These are phyloP conservation scores for Cantharis rustica DNA, from an alignment of 2,888 invertebrate species.

Conservation along the genomic window DNA sequence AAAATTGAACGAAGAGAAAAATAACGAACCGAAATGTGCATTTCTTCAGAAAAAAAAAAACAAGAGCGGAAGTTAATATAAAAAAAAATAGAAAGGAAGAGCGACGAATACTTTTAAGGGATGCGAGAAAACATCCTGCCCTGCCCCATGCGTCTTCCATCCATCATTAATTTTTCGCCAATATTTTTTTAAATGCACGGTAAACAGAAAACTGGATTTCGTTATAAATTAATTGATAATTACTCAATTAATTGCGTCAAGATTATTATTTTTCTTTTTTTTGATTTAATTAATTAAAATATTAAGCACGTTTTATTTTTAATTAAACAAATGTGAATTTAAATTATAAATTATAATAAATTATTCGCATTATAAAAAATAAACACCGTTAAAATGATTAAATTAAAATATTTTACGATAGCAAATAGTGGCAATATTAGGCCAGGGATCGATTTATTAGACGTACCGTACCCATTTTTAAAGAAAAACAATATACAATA, in stretches of 20 bases:
- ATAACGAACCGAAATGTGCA: background rate
- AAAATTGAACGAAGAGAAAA: background rate
- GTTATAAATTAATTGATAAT: background rate
- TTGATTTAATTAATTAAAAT: background rate
- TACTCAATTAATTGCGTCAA: background rate
- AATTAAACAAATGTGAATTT: background rate
- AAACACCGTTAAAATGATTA: background rate
- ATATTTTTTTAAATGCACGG: background rate
- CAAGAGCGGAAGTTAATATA: background rate
- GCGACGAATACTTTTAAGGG: background rate
- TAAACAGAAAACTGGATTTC: background rate
- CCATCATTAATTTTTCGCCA: background rate
- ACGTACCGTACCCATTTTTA: background rate
- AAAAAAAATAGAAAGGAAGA: background rate
- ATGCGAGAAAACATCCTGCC: background rate
- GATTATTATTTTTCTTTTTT: background rate
- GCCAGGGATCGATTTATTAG: background rate
- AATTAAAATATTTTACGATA: conserved; percentile 3
- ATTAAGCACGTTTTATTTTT: background rate
- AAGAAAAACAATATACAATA: too few species aligned
- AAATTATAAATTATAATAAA: background rate
- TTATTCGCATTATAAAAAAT: background rate
- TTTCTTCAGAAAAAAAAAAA: background rate
- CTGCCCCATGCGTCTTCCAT: too few species aligned
- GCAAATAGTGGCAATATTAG: background rate